Percentiles rank a stretch among this genome's conserved stretches.
These are phyloP conservation scores for Hiodon tergisus DNA, from an alignment of 2,113 vertebrate genomes.

Conservation along the genomic window DNA sequence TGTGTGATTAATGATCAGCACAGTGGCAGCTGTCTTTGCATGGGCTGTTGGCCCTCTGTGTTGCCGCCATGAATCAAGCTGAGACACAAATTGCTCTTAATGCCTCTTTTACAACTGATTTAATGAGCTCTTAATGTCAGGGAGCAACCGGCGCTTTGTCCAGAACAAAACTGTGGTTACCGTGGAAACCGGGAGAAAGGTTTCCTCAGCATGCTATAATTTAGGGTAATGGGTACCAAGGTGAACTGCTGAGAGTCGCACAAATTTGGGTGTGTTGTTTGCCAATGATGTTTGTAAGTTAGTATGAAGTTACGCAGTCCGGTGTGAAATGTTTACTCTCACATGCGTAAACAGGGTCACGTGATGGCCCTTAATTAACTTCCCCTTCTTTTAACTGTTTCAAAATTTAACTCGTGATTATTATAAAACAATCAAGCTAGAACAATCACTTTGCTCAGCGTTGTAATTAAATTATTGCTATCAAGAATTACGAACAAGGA, in stretches of 20 bases:
- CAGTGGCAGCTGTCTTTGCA: background rate
- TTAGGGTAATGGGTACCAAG: conserved; percentile 18
- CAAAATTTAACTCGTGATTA: too few species aligned
- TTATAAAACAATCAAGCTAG: too few species aligned
- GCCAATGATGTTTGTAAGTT: background rate
- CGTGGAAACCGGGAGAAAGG: conserved; percentile 35
- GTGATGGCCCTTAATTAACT: background rate
- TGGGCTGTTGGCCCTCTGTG: background rate
- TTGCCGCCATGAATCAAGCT: background rate
- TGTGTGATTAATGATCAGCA: background rate
- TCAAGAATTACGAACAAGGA: too few species aligned
- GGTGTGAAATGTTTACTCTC: background rate
- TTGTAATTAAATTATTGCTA: too few species aligned
- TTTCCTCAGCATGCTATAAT: background rate
- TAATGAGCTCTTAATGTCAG: conserved; percentile 28
- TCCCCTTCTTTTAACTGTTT: too few species aligned
- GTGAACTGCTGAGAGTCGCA: background rate
- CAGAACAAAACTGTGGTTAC: conserved; percentile 38
- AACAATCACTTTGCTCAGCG: too few species aligned
- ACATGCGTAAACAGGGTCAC: background rate
- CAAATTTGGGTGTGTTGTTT: background rate
- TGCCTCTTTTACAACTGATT: conserved; percentile 28
- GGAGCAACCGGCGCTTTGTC: conserved; percentile 25
- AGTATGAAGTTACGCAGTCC: background rate
- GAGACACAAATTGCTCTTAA: conserved; percentile 14